phyloP scores from a whole-genome alignment of 2,797 vertebrate genomes.

The Heteromormyrus szaboi region DNA sequence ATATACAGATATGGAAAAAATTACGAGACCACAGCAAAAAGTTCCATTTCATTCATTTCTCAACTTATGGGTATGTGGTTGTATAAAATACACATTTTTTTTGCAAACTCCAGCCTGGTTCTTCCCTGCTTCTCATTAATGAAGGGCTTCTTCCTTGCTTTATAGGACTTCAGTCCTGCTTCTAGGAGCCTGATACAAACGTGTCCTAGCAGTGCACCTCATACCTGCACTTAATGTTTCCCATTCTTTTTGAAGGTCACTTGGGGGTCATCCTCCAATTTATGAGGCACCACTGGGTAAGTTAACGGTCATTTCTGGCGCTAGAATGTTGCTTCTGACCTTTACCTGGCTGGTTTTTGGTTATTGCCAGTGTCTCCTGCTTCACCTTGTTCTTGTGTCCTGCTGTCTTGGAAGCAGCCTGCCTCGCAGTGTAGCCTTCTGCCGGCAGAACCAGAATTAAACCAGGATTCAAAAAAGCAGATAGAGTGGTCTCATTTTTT shows the following conservation, averaged over 20 bases:
- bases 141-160: background rate
- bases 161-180: background rate
- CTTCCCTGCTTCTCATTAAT: background rate
- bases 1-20: background rate
- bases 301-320: background rate
- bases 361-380: background rate
- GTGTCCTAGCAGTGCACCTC: background rate
- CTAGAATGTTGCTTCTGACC: background rate
- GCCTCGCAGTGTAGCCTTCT: background rate
- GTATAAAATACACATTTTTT: background rate
- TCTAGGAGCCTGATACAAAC: background rate
- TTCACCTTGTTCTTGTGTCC: background rate
- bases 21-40: background rate
- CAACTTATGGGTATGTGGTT: background rate
- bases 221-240: background rate
- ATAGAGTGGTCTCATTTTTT: background rate
- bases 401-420: background rate
- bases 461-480: too few relatives aligned
- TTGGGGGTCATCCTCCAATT: background rate
- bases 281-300: background rate
- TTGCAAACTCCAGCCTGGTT: background rate
- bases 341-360: background rate
- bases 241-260: background rate
- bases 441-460: background rate
- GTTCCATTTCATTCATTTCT: background rate